Percentiles rank a stretch among this genome's conserved stretches.
These are phyloP conservation scores for Drosophila melanogaster DNA, from an alignment of 1,140 invertebrate genomes.

Conservation along the genomic window Release_6_plus_ISO1_MT NT_033779.5:4472001-4472500, in stretches of 20 bases:
- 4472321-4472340: constrained; percentile 18
- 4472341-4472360: constrained; percentile 27
- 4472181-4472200: constrained; percentile 17
- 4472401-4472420: constrained; percentile 29
- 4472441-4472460: constrained; percentile 29
- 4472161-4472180: constrained; percentile 24
- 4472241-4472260: constrained; percentile 48
- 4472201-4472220: constrained; percentile 66
- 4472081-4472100: constrained; percentile 90
- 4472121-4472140: constrained; percentile 88
- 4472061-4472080: constrained; percentile 96
- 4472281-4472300: constrained; percentile 62
- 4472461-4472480: constrained; percentile 18
- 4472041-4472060: constrained; percentile 94
- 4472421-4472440: constrained; percentile 2
- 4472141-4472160: constrained; percentile 89
- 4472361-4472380: constrained; percentile 4
- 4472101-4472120: constrained; percentile 88
- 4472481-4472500: constrained; percentile 1
- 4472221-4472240: constrained; percentile 76
- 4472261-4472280: constrained; percentile 35
- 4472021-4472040: constrained; percentile 97
- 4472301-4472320: constrained; percentile 45
- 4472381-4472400: constrained; percentile 44
- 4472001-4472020: constrained; percentile 95